Conservation (phyloP, 2,797 vertebrate genomes). For the Halcyon chelicuti region DNA sequence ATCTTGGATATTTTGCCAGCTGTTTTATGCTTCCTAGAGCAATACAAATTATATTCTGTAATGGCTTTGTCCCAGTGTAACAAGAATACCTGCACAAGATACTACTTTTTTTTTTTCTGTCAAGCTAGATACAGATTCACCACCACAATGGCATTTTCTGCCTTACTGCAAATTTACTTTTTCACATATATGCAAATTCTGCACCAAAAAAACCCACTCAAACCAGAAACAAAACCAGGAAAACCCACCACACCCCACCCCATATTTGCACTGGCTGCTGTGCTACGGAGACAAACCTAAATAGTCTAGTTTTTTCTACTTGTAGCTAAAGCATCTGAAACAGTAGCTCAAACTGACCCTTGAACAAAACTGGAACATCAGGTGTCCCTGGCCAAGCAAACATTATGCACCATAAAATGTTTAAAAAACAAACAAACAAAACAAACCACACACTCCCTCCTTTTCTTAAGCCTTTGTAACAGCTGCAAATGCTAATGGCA, state of each 20-base stretch:
- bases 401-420: not conserved
- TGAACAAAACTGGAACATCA: not conserved
- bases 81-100: not conserved
- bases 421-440: not conserved
- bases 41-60: not conserved
- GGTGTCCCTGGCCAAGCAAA: not conserved
- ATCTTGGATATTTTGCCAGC: not conserved
- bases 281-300: not conserved
- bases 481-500: not conserved
- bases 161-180: not conserved
- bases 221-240: not conserved
- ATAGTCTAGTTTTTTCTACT: not conserved
- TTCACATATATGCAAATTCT: not conserved
- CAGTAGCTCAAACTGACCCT: not conserved
- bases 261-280: not conserved
- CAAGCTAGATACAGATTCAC: not conserved
- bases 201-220: not conserved
- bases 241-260: not conserved
- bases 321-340: not conserved
- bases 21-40: not conserved
- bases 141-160: not conserved
- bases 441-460: rapidly evolving
- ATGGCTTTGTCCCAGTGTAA: not conserved
- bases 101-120: not conserved
- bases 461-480: not conserved